Evolutionary conservation across 2,113 vertebrate genomes (phyloP).

Genomic region (Sardina pilchardus): DNA sequence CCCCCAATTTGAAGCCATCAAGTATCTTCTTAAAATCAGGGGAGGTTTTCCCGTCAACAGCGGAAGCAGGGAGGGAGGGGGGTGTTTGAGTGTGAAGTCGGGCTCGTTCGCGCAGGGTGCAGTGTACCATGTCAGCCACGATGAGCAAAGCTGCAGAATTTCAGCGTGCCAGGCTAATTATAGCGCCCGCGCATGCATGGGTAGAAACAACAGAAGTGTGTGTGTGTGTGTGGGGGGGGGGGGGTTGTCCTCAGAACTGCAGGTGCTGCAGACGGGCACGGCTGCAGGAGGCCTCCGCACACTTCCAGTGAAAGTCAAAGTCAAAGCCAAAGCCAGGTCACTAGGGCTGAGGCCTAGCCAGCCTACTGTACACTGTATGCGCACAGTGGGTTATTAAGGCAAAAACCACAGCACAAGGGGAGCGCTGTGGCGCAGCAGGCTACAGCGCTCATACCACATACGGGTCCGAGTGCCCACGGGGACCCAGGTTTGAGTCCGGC

Average conservation of each 20-base stretch:
- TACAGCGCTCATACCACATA: too few species aligned
- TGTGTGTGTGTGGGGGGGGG: too few species aligned
- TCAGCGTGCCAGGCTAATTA: background rate
- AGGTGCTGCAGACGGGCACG: background rate
- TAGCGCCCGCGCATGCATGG: background rate
- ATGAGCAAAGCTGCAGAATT: background rate
- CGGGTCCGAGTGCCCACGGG: too few species aligned
- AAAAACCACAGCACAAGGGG: background rate
- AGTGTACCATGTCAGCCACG: background rate
- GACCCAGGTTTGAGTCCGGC: too few species aligned
- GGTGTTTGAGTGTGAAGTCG: background rate
- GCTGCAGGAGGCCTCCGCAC: background rate
- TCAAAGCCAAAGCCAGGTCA: background rate
- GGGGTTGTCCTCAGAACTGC: background rate
- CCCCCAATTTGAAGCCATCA: slow-evolving; percentile 9
- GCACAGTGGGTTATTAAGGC: background rate
- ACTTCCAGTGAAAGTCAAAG: background rate
- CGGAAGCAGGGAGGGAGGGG: background rate
- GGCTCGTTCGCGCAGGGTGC: background rate
- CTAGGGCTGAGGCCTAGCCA: background rate
- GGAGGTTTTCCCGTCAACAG: background rate
- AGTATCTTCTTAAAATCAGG: slow-evolving; percentile 18
- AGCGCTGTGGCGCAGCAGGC: too few species aligned
- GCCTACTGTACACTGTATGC: too few species aligned
- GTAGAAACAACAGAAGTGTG: background rate